Evolutionary conservation across 2,113 vertebrate species (phyloP).

Genomic region (Mormyrus lacerda): DNA sequence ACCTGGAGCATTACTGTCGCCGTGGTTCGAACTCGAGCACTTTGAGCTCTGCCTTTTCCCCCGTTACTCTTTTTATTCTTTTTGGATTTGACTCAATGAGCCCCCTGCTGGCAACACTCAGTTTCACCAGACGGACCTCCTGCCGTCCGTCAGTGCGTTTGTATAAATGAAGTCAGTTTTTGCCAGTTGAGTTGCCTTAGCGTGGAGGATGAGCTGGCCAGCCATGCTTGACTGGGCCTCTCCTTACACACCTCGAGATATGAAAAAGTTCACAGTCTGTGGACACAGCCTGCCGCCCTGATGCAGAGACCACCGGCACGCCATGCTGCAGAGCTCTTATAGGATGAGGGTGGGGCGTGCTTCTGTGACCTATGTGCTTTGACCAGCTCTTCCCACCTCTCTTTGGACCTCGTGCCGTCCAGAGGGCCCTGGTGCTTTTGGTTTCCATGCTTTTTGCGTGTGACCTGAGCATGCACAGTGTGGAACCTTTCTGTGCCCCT

Average conservation of each 20-base stretch:
- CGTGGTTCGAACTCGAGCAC: not conserved
- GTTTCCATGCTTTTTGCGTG: not conserved
- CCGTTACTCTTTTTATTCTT: not conserved
- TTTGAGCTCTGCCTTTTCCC: not conserved
- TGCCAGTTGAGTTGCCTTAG: not conserved
- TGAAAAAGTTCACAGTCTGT: not conserved
- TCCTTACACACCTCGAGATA: not conserved
- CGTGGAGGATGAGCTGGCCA: not conserved
- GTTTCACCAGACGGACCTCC: not conserved
- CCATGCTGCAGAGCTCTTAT: not conserved
- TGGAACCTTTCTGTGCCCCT: not conserved
- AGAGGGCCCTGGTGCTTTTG: not conserved
- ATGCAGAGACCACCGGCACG: not conserved
- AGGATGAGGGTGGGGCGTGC: not conserved
- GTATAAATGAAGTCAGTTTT: not conserved
- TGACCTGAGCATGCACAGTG: not conserved
- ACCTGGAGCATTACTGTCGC: conserved; percentile 26
- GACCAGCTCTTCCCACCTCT: not conserved
- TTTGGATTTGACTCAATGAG: not conserved
- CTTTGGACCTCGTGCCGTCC: not conserved
- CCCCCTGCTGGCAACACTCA: not conserved
- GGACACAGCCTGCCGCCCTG: not conserved
- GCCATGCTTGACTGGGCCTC: not conserved
- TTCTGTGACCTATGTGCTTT: not conserved
- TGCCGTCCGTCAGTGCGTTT: not conserved